Conservation (phyloP, 2,797 vertebrate species). For the Gobionotothen gibberifrons region DNA sequence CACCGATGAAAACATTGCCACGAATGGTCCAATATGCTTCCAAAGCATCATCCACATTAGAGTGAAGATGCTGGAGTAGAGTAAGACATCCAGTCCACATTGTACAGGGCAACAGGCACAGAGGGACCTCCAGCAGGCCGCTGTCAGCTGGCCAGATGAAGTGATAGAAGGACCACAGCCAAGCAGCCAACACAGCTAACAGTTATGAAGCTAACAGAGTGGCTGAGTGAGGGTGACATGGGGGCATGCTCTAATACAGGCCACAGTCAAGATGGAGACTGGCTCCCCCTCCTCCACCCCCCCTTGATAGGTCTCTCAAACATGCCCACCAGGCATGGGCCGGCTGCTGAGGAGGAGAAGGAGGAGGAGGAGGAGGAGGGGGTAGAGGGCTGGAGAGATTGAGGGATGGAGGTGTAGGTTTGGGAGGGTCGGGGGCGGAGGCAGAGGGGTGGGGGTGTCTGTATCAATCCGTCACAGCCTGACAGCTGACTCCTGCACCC, state of each 20-base stretch:
- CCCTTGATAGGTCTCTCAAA: conserved; percentile 75
- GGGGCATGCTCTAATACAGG: conserved; percentile 67
- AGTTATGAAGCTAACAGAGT: conserved; percentile 63
- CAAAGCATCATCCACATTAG: conserved; percentile 15
- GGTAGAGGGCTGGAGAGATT: conserved; percentile 44
- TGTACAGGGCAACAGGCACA: conserved; percentile 57
- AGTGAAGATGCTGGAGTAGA: conserved; percentile 37
- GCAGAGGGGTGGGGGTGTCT: conserved; percentile 81
- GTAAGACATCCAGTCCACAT: conserved; percentile 53
- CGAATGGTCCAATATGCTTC: neutral
- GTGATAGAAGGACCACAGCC: conserved; percentile 53
- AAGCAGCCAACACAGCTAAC: conserved; percentile 56
- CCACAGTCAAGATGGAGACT: conserved; percentile 80
- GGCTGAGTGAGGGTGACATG: conserved; percentile 66
- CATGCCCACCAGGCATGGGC: conserved; percentile 90
- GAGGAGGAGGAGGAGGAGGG: conserved; percentile 68
- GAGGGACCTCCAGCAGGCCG: conserved; percentile 55
- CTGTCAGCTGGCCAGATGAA: conserved; percentile 69
- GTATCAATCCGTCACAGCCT: conserved; percentile 93
- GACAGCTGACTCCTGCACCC: conserved; percentile 91
- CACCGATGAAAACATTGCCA: conserved; percentile 6
- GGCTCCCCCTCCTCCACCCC: conserved; percentile 13
- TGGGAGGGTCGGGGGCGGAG: conserved; percentile 50
- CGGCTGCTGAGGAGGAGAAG: conserved; percentile 69
- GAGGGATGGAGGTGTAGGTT: conserved; percentile 68